Percentiles rank a stretch among this genome's conserved stretches.
Evolutionary conservation across 1,140 invertebrate genomes (phyloP).

Genomic region (Riptortus pedestris): DNA sequence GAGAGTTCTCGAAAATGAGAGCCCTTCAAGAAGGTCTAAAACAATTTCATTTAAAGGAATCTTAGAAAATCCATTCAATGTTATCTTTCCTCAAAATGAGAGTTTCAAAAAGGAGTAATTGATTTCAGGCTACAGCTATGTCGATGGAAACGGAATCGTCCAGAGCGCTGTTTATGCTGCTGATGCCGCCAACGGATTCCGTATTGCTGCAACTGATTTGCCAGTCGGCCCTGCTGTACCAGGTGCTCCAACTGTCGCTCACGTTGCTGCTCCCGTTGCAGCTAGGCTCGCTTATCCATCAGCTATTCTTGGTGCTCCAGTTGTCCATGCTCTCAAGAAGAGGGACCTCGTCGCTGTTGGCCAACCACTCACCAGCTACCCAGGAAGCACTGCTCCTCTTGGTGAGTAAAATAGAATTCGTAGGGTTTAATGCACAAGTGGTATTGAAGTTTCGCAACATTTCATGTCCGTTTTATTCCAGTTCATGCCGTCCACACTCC

Average conservation of each 20-base stretch:
- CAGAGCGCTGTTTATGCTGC: conserved; percentile 50
- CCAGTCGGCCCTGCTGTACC: conserved; percentile 32
- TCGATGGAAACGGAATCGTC: conserved; percentile 51
- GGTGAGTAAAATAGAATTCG: not conserved
- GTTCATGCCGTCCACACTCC: not conserved
- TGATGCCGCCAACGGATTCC: conserved; percentile 47
- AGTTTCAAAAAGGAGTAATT: too few species aligned
- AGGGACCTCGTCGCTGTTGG: conserved; percentile 44
- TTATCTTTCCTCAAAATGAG: too few species aligned
- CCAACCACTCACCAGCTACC: conserved; percentile 38
- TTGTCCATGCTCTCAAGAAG: conserved; percentile 43
- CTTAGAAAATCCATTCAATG: too few species aligned
- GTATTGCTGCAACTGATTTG: conserved; percentile 52
- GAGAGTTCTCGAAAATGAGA: too few species aligned
- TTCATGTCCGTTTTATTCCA: not conserved
- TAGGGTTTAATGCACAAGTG: too few species aligned
- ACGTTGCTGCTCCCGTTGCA: conserved; percentile 13
- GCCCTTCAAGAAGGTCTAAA: too few species aligned
- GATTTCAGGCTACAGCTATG: conserved; percentile 48
- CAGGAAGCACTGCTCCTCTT: conserved; percentile 35
- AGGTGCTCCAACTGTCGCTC: conserved; percentile 41
- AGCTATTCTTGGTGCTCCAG: conserved; percentile 44
- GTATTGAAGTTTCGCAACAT: conserved; percentile 7
- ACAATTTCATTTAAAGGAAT: too few species aligned
- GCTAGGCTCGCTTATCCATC: conserved; percentile 45